These are phyloP conservation scores for Athene noctua DNA, from an alignment of 2,113 vertebrate species.

Conservation along the genomic window DNA sequence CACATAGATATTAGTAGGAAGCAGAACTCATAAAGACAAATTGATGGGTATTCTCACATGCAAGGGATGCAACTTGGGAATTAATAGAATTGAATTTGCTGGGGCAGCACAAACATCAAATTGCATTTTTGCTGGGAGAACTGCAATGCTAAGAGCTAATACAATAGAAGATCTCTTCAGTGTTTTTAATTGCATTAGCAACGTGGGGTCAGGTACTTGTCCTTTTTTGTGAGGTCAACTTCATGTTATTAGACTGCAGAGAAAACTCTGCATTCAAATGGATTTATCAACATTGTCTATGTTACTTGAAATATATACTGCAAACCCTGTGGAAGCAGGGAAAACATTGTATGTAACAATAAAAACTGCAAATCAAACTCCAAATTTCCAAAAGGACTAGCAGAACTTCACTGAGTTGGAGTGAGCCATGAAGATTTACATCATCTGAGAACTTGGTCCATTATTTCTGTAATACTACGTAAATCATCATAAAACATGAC, in stretches of 20 bases:
- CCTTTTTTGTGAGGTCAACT: background rate
- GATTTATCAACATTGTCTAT: background rate
- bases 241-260: background rate
- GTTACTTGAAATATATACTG: background rate
- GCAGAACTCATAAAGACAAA: slow-evolving; percentile 2
- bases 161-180: background rate
- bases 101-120: background rate
- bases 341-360: background rate
- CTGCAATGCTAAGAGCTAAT: background rate
- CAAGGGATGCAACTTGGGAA: background rate
- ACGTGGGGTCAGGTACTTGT: background rate
- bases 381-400: background rate
- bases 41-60: background rate
- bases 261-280: background rate
- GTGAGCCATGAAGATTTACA: background rate
- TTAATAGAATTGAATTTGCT: slow-evolving; percentile 5
- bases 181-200: slow-evolving; percentile 23
- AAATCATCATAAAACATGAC: slow-evolving; percentile 23
- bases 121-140: background rate
- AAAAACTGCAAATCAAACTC: background rate
- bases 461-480: background rate
- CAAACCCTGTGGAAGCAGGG: background rate
- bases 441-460: background rate
- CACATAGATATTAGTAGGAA: background rate
- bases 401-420: background rate